phyloP scores from a whole-genome alignment of 1,140 invertebrate species.

The Drosophila subobscura region DNA sequence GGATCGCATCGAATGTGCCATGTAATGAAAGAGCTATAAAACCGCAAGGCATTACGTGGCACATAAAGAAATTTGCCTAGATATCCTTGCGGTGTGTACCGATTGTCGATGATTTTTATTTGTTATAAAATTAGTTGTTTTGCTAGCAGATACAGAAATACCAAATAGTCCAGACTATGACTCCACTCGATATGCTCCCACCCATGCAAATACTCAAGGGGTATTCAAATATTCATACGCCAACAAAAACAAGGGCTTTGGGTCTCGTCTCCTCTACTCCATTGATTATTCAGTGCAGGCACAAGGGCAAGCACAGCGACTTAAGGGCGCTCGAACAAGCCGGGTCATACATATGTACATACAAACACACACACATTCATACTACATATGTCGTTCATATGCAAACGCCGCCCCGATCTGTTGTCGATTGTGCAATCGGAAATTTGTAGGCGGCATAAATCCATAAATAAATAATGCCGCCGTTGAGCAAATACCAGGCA shows the following conservation, averaged over 20 bases:
- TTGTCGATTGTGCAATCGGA: slow-evolving; percentile 69
- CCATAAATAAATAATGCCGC: slow-evolving; percentile 69
- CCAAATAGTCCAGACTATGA: too few species aligned
- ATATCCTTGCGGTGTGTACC: too few species aligned
- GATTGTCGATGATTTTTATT: too few species aligned
- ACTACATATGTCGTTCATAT: slow-evolving; percentile 20
- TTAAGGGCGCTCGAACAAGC: slow-evolving; percentile 9
- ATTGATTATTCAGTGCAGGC: slow-evolving; percentile 68
- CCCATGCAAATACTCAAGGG: background rate
- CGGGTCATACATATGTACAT: too few species aligned
- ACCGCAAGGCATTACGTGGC: slow-evolving; percentile 11
- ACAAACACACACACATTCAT: too few species aligned
- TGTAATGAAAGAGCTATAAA: slow-evolving; percentile 27
- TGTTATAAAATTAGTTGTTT: too few species aligned
- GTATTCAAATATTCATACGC: background rate
- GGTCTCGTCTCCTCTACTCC: slow-evolving; percentile 3
- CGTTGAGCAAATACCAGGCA: slow-evolving; percentile 22
- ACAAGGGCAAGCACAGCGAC: slow-evolving; percentile 41
- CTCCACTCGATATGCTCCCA: too few species aligned
- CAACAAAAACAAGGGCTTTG: slow-evolving; percentile 32
- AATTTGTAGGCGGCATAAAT: slow-evolving; percentile 69
- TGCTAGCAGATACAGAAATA: too few species aligned
- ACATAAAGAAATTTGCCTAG: too few species aligned
- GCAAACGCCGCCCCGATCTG: slow-evolving; percentile 49
- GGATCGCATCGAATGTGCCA: slow-evolving; percentile 53